Percentiles rank a stretch among this genome's conserved stretches.
Evolutionary conservation across 2,797 vertebrate genomes (phyloP).

Genomic region (Clamator glandarius): DNA sequence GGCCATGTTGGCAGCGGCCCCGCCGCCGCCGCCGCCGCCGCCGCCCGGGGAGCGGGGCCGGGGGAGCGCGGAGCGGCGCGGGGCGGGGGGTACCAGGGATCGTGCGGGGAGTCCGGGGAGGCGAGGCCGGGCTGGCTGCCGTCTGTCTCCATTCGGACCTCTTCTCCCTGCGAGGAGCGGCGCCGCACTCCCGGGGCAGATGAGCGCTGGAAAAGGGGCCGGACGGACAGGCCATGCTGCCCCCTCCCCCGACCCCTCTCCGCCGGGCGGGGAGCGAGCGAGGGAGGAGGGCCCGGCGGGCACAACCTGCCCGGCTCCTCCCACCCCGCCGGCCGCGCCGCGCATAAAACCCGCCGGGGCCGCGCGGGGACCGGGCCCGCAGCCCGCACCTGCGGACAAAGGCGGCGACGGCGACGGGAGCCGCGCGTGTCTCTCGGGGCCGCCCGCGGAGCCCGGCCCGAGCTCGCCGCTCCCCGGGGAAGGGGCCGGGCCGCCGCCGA

Average conservation of each 20-base stretch:
- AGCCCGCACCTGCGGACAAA: too few species aligned
- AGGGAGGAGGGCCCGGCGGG: constrained; percentile 78
- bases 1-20: constrained; percentile 85
- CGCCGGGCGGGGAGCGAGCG: constrained; percentile 77
- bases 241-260: constrained; percentile 82
- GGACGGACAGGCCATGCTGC: constrained; percentile 85
- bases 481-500: too few species aligned
- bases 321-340: constrained; percentile 69
- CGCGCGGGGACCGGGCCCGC: background rate
- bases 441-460: background rate
- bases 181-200: constrained; percentile 81
- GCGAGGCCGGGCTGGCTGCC: constrained; percentile 95
- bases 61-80: background rate
- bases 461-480: background rate
- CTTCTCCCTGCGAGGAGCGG: constrained; percentile 76
- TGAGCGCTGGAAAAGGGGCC: constrained; percentile 77
- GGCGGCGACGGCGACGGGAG: too few species aligned
- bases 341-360: constrained; percentile 49
- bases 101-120: constrained; percentile 95
- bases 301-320: constrained; percentile 77
- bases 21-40: constrained; percentile 43
- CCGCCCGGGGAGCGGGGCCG: constrained; percentile 34
- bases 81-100: constrained; percentile 87
- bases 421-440: too few species aligned
- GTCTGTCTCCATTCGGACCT: constrained; percentile 93